These are phyloP conservation scores for Baronia brevicornis DNA, from an alignment of 2,888 invertebrate species.

Conservation along the genomic window DNA sequence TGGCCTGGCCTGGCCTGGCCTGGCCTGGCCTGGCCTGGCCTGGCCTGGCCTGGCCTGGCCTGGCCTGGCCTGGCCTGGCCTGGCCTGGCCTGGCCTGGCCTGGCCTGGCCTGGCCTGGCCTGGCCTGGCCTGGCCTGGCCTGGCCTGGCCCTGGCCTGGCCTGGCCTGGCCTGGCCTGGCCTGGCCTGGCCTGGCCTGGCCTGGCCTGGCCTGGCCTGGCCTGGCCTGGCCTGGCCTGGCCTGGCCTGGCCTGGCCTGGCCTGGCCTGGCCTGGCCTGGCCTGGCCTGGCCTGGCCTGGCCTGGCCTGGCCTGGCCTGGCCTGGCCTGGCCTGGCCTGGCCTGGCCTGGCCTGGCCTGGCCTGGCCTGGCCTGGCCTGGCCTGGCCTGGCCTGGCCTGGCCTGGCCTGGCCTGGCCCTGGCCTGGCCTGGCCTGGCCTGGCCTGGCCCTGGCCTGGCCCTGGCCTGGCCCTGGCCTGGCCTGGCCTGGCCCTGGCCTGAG, in stretches of 20 bases:
- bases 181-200: conserved; percentile 9
- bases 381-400: conserved; percentile 3
- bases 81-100: conserved; percentile 7
- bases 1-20: conserved; percentile 15
- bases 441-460: conserved; percentile 7
- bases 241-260: conserved; percentile 14
- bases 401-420: conserved; percentile 6
- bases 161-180: conserved; percentile 5
- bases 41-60: conserved; percentile 15
- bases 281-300: conserved; percentile 10
- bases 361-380: conserved; percentile 10
- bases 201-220: conserved; percentile 8
- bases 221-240: conserved; percentile 9
- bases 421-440: conserved; percentile 14
- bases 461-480: conserved; percentile 13
- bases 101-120: conserved; percentile 13
- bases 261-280: conserved; percentile 5
- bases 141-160: conserved; percentile 1
- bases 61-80: conserved; percentile 14
- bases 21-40: conserved; percentile 16
- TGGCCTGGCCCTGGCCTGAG: conserved; percentile 10
- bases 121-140: conserved; percentile 12
- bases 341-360: conserved; percentile 15
- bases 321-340: conserved; percentile 8
- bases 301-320: conserved; percentile 14